These are phyloP conservation scores for Muschampia plurimacula DNA, from an alignment of 2,888 invertebrate genomes.

Conservation along the genomic window DNA sequence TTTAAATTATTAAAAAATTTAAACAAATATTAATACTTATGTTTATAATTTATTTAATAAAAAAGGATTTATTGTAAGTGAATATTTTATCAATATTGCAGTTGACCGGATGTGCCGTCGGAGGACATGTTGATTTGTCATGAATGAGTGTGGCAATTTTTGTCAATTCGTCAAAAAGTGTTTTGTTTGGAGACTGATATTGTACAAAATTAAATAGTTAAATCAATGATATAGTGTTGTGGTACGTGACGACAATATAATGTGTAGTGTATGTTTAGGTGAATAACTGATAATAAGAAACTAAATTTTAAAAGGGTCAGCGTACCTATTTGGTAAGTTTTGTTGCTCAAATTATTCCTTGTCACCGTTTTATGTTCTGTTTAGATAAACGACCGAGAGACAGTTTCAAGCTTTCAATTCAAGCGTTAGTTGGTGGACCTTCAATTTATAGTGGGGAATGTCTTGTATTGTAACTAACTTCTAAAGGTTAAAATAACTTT, in stretches of 20 bases:
- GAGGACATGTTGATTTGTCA: constrained; percentile 83
- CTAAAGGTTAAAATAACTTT: constrained; percentile 50
- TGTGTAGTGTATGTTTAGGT: constrained; percentile 73
- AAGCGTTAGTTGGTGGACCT: constrained; percentile 48
- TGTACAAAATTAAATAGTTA: constrained; percentile 77
- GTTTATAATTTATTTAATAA: neutral
- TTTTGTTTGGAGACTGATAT: constrained; percentile 73
- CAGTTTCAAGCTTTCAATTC: constrained; percentile 45
- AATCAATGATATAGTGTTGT: constrained; percentile 68
- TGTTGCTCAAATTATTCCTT: constrained; percentile 66
- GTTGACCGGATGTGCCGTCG: constrained; percentile 75
- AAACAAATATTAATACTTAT: neutral
- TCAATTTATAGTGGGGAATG: constrained; percentile 46
- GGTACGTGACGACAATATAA: constrained; percentile 71
- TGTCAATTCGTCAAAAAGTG: constrained; percentile 81
- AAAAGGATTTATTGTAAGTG: neutral
- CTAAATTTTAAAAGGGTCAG: constrained; percentile 60
- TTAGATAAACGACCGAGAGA: constrained; percentile 55
- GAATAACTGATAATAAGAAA: constrained; percentile 65
- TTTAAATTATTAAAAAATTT: neutral
- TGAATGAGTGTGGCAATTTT: constrained; percentile 72
- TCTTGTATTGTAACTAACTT: constrained; percentile 47
- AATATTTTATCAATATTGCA: neutral
- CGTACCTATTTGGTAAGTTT: constrained; percentile 78
- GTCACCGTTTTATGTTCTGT: constrained; percentile 65